Evolutionary conservation across 2,797 vertebrate genomes (phyloP).

Genomic region (Loriculus beryllinus): DNA sequence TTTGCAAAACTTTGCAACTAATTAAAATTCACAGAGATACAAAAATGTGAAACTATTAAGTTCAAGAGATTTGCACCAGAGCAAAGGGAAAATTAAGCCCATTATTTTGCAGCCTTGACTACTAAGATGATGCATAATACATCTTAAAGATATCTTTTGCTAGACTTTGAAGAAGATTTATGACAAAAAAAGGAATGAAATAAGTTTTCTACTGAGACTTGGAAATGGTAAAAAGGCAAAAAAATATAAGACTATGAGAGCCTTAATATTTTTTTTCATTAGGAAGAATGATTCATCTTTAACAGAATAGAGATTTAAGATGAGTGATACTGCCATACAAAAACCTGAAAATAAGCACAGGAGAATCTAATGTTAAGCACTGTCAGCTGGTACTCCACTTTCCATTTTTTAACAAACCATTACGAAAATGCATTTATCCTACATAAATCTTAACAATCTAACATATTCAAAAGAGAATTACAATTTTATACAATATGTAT

Average conservation of each 20-base stretch:
- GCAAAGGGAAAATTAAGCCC: background rate
- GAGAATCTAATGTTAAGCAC: background rate
- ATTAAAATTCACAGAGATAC: background rate
- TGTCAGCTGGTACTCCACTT: background rate
- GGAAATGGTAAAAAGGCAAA: background rate
- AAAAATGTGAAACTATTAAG: background rate
- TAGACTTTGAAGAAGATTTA: background rate
- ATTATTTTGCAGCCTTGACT: background rate
- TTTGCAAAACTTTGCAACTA: background rate
- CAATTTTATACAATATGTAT: background rate
- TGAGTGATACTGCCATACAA: background rate
- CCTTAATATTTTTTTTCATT: background rate
- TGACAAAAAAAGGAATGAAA: background rate
- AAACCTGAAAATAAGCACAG: constrained; percentile 27
- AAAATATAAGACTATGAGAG: background rate
- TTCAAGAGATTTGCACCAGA: background rate
- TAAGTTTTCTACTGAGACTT: background rate
- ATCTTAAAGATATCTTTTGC: background rate
- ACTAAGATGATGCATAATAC: background rate
- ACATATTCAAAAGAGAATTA: background rate
- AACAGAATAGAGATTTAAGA: constrained; percentile 7
- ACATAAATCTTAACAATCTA: background rate
- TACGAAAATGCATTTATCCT: background rate
- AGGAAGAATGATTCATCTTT: background rate
- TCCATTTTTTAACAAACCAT: background rate